Evolutionary conservation across 53 echinoderm and acorn worm genomes (phyloP), one percentile per base, ranked within the genome.

Genomic region (Paelopatides confundens): DNA sequence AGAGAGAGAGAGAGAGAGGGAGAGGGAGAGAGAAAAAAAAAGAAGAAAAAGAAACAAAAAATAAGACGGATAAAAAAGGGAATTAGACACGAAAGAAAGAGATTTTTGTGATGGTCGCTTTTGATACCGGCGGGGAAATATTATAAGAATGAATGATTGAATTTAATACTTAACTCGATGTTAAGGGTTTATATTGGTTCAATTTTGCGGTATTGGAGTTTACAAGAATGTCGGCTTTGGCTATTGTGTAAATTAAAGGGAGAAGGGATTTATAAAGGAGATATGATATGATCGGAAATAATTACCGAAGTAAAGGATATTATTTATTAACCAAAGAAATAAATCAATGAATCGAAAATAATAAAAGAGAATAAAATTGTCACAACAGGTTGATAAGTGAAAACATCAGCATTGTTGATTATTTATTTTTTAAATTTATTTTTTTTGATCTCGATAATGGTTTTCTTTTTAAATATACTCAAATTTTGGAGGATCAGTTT

Each of bases 91-190:
- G 48, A 12, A 14, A 12, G 47, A 7, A 11, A 7, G 48, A 12
- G 48, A 12, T 9, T 48, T 48, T 48, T 14, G 48, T 2, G 48
- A 58, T 58, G n/a, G 58, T 58, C 58, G 58, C 58, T n/a, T 58
- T 58, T 58, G 58, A 58, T 39, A 74, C 74, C 46, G 46, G 37
- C 74, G 47, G 74, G 74, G 27, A 46, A 40, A 58, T 58, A 58
- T 58, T 58, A 40, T 23, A 24, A 43, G 46, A 40, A 74, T 74
- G 43, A 74, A 46, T 74, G 39, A 74, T 74, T 40, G 46, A 74
- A 74, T 74, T 74, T 74, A 74, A 74, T 74, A 74, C 40, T 74
- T 29, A 74, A 46, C 27, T 23, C 39, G 74, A 74, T 40, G 74
- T 74, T 74, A 74, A 74, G 74, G 40, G 47, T 35, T 74, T 58